A percentile compares a stretch with the other conserved stretches of the same genome.
Conservation (phyloP, 1,140 invertebrate genomes). For the Bombus huntii region DNA sequence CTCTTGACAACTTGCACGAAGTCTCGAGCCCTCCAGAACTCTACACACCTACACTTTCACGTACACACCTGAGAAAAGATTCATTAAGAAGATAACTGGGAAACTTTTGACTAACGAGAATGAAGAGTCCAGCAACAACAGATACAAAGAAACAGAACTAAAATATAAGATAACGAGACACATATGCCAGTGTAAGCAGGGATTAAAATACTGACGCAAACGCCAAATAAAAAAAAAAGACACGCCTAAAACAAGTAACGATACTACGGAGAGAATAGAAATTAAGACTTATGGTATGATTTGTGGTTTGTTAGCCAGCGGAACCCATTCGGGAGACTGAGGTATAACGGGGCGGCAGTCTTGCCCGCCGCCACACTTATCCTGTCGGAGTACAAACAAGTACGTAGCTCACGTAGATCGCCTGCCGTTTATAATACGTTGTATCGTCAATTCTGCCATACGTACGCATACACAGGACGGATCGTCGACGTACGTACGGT, state of each 20-base stretch:
- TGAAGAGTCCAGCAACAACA: neutral
- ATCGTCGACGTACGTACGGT: constrained; percentile 69
- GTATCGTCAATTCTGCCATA: constrained; percentile 73
- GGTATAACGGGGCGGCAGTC: constrained; percentile 82
- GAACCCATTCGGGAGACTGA: constrained; percentile 89
- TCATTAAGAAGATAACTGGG: neutral
- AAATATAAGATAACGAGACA: constrained; percentile 29
- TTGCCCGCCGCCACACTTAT: constrained; percentile 82
- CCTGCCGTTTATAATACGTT: constrained; percentile 80
- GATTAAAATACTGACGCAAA: constrained; percentile 50
- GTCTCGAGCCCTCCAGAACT: neutral
- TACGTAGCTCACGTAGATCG: constrained; percentile 84
- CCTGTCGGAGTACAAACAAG: constrained; percentile 86
- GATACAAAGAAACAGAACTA: constrained; percentile 6
- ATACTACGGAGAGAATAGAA: constrained; percentile 54
- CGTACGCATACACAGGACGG: constrained; percentile 71
- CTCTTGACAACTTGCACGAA: neutral
- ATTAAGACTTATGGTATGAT: constrained; percentile 81
- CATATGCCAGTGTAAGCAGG: neutral
- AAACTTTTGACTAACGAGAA: neutral
- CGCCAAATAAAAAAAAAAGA: constrained; percentile 39
- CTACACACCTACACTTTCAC: neutral
- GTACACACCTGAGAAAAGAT: neutral
- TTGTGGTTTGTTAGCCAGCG: constrained; percentile 87
- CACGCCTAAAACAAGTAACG: constrained; percentile 51